phyloP scores from a whole-genome alignment of 2,113 vertebrate species.

The Arenaria interpres region DNA sequence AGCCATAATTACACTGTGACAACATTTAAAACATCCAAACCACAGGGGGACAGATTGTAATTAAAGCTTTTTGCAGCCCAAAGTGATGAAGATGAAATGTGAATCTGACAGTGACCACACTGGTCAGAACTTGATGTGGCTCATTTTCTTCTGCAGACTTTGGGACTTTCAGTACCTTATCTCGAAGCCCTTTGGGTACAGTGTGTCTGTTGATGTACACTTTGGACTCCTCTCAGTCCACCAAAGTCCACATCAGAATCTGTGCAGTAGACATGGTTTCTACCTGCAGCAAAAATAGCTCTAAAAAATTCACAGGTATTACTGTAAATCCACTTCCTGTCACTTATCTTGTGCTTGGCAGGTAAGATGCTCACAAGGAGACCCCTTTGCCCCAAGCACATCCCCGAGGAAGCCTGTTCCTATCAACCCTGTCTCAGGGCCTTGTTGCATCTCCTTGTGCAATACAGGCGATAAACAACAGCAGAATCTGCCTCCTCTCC shows the following conservation, averaged over 20 bases:
- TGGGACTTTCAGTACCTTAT: background rate
- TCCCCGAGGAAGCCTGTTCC: background rate
- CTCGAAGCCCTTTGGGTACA: background rate
- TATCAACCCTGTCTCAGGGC: background rate
- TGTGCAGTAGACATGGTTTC: background rate
- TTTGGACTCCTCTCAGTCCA: background rate
- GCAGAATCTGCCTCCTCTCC: background rate
- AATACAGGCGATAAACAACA: background rate
- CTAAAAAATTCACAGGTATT: rapidly evolving
- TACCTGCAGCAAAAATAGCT: background rate
- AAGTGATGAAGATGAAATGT: background rate
- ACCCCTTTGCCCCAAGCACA: too few relatives aligned
- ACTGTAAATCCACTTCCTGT: background rate
- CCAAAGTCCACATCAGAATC: background rate
- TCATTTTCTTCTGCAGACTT: background rate
- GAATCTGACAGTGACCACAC: background rate
- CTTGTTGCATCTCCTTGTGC: too few relatives aligned
- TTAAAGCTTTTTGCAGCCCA: background rate
- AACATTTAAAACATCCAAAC: background rate
- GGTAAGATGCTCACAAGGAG: background rate
- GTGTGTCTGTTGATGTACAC: rapidly evolving
- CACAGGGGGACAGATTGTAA: background rate
- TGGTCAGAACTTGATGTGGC: background rate
- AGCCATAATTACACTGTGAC: background rate
- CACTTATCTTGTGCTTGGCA: background rate